Evolutionary conservation across 2,888 invertebrate genomes (phyloP).

Genomic region (Epirrita christyi): DNA sequence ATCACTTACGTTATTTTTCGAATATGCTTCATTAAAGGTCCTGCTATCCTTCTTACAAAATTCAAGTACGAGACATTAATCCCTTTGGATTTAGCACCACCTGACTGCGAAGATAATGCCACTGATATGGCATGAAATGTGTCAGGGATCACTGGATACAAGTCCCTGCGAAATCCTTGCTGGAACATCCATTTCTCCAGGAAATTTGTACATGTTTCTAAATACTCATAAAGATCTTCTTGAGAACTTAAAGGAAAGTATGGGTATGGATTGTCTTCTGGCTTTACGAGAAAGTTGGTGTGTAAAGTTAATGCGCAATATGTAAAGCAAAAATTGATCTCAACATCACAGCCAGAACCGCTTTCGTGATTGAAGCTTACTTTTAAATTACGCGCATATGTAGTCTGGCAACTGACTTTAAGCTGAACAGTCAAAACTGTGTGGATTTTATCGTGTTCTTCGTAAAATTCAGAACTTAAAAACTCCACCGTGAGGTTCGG

Average conservation of each 20-base stretch:
- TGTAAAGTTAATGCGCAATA: conserved; percentile 71
- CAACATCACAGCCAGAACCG: conserved; percentile 68
- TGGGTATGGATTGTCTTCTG: conserved; percentile 67
- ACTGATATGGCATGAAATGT: conserved; percentile 71
- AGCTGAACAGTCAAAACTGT: conserved; percentile 62
- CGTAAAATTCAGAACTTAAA: conserved; percentile 40
- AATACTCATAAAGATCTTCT: conserved; percentile 58
- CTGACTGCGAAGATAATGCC: conserved; percentile 52
- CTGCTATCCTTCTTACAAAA: conserved; percentile 71
- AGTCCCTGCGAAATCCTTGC: conserved; percentile 77
- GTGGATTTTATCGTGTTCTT: conserved; percentile 41
- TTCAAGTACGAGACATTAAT: conserved; percentile 72
- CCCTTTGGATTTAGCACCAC: conserved; percentile 63
- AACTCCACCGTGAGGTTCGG: conserved; percentile 54
- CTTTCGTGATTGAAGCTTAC: conserved; percentile 59
- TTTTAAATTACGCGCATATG: conserved; percentile 50
- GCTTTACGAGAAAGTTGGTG: conserved; percentile 47
- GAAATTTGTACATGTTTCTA: conserved; percentile 61
- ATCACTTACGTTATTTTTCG: conserved; percentile 64
- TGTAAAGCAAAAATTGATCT: conserved; percentile 68
- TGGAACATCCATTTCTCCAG: conserved; percentile 78
- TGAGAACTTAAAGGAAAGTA: conserved; percentile 65
- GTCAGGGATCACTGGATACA: conserved; percentile 74
- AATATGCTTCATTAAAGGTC: conserved; percentile 73
- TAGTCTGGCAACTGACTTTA: conserved; percentile 46